Evolutionary conservation across 2,113 vertebrate genomes (phyloP), one percentile per base, ranked within the genome.

Genomic region (Trichomycterus rosablanca): DNA sequence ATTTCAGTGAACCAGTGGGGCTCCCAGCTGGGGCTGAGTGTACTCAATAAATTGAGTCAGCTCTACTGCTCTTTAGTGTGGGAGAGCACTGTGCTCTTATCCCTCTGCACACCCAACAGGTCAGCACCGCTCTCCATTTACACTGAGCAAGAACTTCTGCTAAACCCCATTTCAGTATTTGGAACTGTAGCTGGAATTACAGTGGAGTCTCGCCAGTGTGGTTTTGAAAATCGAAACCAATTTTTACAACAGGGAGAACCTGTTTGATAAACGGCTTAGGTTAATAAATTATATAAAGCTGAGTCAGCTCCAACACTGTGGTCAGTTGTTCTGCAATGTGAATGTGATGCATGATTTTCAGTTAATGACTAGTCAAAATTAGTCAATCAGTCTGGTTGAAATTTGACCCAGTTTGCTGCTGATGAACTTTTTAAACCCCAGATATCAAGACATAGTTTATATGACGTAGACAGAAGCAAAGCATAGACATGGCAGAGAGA

Each of bases 1-100:
- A 97, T 97, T 74, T 95, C 93, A 0, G 93, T 97, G 73, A 97
- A 97, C 81, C 94, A 97, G 44, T 97, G 93, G 94, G 94, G 94
- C 7, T 95, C 94, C 34, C 92, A 95, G 70, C 80, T 97, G 48
- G 93, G 94, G 7, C 78, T 97, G 58, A 95, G 87, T 71, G 94
- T 95, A 52, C 81, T 97, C 51, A 93, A 91, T 79, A 95, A 95
- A 65, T 83, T 97, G 65, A 97, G 94, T 76, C 94, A 97, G 76
- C 89, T 97, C 2, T 95, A 97, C 78, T 97, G 94, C 77, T 97
- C 94, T 2, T 76, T 97, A 22, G 94, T 97, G 23, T 97, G 94
- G 94, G 94, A 97, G 72, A 97, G 94, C 85, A 95, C 94, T 0
- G 94, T 97, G 22, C 85, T 97, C n/a, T 85, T 97, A 61, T 95